Percentiles rank a stretch among this genome's conserved stretches.
Evolutionary conservation across 2,888 invertebrate species (phyloP).

Genomic region (Drosophila flavopinicola): DNA sequence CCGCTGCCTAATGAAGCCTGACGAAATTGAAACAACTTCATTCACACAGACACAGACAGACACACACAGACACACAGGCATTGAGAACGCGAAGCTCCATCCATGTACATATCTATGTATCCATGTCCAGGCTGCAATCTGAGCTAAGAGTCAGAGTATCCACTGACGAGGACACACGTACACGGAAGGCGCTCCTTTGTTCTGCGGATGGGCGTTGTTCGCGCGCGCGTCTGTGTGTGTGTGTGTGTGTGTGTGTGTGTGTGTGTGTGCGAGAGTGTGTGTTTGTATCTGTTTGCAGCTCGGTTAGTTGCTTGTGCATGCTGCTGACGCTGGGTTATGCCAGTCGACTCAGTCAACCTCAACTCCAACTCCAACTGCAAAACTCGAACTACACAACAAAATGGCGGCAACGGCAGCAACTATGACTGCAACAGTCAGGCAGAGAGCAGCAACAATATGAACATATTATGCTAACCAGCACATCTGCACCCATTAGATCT

Average conservation of each 20-base stretch:
- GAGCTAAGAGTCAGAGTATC: no score
- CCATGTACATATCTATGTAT: no score
- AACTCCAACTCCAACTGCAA: no score
- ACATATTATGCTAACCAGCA: slow-evolving; percentile 67
- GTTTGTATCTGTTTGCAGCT: slow-evolving; percentile 35
- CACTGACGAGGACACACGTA: no score
- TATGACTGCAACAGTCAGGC: slow-evolving; percentile 10
- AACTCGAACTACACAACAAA: slow-evolving; percentile 29
- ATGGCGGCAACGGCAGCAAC: slow-evolving; percentile 12
- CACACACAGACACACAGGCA: no score
- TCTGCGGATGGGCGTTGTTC: no score
- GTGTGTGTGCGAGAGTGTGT: background rate
- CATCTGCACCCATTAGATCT: slow-evolving; percentile 75
- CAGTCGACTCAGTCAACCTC: no score
- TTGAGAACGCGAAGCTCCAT: background rate
- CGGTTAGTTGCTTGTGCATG: slow-evolving; percentile 20
- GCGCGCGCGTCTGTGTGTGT: no score
- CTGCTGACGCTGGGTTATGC: background rate
- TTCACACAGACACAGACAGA: no score
- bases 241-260: background rate
- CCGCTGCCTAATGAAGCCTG: no score
- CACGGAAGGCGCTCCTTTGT: no score
- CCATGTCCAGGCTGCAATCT: background rate
- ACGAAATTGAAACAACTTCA: no score
- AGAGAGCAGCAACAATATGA: slow-evolving; percentile 28